A percentile compares a stretch with the other conserved stretches of the same genome.
Conservation (phyloP, 2,888 invertebrate species). For the Zaprionus lineosus region DNA sequence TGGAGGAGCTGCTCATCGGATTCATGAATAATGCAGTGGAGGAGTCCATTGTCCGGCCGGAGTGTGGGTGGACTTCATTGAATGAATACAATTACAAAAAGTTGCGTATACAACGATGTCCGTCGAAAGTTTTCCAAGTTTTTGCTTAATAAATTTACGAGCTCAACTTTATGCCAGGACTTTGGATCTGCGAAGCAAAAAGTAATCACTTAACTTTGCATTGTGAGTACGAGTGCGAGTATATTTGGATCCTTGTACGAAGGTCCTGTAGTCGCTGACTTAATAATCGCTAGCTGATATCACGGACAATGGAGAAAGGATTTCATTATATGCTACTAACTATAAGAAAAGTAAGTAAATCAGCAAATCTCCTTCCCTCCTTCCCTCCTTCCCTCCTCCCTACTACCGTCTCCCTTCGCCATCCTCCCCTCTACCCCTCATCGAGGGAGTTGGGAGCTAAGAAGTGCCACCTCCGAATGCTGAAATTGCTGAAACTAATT, state of each 20-base stretch:
- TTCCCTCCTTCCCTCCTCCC: too few relatives aligned
- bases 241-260: constrained; percentile 7
- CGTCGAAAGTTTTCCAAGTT: constrained; percentile 66
- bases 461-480: constrained; percentile 13
- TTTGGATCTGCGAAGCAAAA: constrained; percentile 52
- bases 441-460: constrained; percentile 3
- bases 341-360: constrained; percentile 16
- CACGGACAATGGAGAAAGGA: constrained; percentile 26
- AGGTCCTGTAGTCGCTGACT: constrained; percentile 44
- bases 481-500: constrained; percentile 70
- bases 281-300: constrained; percentile 67
- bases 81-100: constrained; percentile 74
- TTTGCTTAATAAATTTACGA: constrained; percentile 75
- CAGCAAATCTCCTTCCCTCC: too few relatives aligned
- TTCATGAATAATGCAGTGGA: constrained; percentile 65
- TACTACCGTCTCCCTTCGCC: too few relatives aligned
- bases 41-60: constrained; percentile 42
- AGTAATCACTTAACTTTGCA: constrained; percentile 76
- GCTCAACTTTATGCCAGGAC: constrained; percentile 59
- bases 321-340: constrained; percentile 29
- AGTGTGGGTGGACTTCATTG: constrained; percentile 66
- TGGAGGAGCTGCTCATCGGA: constrained; percentile 30
- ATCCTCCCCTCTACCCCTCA: too few relatives aligned
- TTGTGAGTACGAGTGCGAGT: too few relatives aligned
- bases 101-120: constrained; percentile 66